Evolutionary conservation across 2,797 vertebrate species (phyloP).

Genomic region (Anas flavirostris): DNA sequence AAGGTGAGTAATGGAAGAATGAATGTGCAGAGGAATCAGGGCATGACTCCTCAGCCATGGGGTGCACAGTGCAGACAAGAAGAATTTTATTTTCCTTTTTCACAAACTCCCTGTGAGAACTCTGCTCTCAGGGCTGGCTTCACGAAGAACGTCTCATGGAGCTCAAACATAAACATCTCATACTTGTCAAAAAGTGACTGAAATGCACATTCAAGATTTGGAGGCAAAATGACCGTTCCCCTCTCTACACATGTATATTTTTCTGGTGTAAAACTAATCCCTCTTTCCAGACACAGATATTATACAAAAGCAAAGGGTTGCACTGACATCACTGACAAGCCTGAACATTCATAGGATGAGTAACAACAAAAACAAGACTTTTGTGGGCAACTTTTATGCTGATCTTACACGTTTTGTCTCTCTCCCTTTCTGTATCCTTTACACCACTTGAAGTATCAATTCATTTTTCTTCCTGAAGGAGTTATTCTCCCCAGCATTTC

Average conservation of each 20-base stretch:
- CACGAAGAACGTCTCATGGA: background rate
- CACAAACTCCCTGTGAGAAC: background rate
- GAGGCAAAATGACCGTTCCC: background rate
- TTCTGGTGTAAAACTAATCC: background rate
- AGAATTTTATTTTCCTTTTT: background rate
- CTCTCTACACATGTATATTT: background rate
- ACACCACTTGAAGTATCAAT: background rate
- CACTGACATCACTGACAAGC: conserved; percentile 7
- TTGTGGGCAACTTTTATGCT: background rate
- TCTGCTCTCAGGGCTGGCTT: background rate
- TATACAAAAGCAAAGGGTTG: conserved; percentile 25
- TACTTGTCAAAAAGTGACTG: background rate
- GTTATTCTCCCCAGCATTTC: background rate
- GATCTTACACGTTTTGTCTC: background rate
- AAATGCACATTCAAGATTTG: background rate
- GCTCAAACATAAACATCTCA: background rate
- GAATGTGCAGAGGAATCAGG: background rate
- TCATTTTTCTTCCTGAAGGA: background rate
- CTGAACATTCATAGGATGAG: conserved; percentile 16
- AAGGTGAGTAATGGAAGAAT: background rate
- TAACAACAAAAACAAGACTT: conserved; percentile 24
- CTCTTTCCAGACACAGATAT: conserved; percentile 36
- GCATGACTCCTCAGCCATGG: background rate
- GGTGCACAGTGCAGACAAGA: background rate
- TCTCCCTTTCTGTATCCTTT: background rate